These are phyloP conservation scores for Nymphalis c-album DNA, from an alignment of 2,888 invertebrate species.

Conservation along the genomic window DNA sequence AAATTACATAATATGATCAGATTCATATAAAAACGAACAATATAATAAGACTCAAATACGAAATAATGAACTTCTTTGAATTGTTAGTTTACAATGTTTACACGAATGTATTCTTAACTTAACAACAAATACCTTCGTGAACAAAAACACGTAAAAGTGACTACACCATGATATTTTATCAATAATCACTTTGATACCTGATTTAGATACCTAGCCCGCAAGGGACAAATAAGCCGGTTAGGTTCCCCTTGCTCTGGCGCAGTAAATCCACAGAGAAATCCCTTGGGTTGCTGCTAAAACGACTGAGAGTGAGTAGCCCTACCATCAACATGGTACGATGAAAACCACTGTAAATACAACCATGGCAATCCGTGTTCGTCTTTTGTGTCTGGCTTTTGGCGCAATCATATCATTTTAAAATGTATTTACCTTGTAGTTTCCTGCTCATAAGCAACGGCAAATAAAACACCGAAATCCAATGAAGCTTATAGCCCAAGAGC, in stretches of 20 bases:
- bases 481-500: too few species aligned
- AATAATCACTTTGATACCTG: conserved; percentile 25
- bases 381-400: conserved; percentile 46
- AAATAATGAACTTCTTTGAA: too few species aligned
- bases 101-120: background rate
- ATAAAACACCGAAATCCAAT: conserved; percentile 20
- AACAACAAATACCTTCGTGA: background rate
- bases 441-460: background rate
- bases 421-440: background rate
- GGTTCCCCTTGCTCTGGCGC: conserved; percentile 72
- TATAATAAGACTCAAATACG: too few species aligned
- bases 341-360: conserved; percentile 57
- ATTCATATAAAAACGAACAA: too few species aligned
- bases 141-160: background rate
- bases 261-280: conserved; percentile 71
- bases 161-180: background rate
- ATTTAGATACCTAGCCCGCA: conserved; percentile 64
- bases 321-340: conserved; percentile 36
- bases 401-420: conserved; percentile 43
- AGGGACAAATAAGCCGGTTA: conserved; percentile 61
- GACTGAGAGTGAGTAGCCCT: conserved; percentile 68
- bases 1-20: too few species aligned
- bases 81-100: too few species aligned
- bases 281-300: conserved; percentile 67
- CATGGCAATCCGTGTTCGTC: conserved; percentile 45